Evolutionary conservation across 2,888 invertebrate genomes (phyloP).

Genomic region (Stenchaetothrips biformis): DNA sequence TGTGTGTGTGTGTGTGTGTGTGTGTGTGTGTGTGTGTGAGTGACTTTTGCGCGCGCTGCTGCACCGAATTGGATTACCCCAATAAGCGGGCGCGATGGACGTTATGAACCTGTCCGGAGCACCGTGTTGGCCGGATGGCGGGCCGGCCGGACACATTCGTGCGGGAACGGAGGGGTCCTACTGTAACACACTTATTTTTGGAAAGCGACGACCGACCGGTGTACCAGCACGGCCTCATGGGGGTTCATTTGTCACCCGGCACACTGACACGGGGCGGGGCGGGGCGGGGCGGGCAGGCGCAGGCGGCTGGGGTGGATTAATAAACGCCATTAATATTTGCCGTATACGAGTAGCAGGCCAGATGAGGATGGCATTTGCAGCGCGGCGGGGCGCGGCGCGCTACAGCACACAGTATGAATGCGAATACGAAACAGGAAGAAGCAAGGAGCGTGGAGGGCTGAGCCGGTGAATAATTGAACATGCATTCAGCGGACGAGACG

Average conservation of each 20-base stretch:
- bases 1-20: too few relatives aligned
- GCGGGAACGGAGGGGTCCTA: too few relatives aligned
- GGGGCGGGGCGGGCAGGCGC: conserved; percentile 3
- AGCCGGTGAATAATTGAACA: conserved; percentile 32
- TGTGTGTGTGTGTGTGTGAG: too few relatives aligned
- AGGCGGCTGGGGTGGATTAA: background rate
- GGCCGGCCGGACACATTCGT: too few relatives aligned
- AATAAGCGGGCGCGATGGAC: too few relatives aligned
- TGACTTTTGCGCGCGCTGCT: too few relatives aligned
- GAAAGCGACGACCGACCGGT: too few relatives aligned
- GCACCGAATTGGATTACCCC: too few relatives aligned
- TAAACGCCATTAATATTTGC: conserved; percentile 1
- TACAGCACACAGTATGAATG: conserved; percentile 20
- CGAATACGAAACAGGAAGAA: conserved; percentile 13
- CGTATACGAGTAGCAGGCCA: background rate
- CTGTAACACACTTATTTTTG: too few relatives aligned
- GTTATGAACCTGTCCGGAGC: too few relatives aligned
- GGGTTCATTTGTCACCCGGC: background rate
- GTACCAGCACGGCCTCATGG: too few relatives aligned
- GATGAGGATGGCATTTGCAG: background rate
- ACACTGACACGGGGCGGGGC: background rate
- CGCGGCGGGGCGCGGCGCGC: background rate
- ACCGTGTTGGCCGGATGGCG: too few relatives aligned
- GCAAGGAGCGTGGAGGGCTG: conserved; percentile 18
- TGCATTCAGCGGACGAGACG: conserved; percentile 27